Base-by-base conservation (phyloP, 2,113 vertebrate genomes). In the Sinocyclocheilus grahami region DNA sequence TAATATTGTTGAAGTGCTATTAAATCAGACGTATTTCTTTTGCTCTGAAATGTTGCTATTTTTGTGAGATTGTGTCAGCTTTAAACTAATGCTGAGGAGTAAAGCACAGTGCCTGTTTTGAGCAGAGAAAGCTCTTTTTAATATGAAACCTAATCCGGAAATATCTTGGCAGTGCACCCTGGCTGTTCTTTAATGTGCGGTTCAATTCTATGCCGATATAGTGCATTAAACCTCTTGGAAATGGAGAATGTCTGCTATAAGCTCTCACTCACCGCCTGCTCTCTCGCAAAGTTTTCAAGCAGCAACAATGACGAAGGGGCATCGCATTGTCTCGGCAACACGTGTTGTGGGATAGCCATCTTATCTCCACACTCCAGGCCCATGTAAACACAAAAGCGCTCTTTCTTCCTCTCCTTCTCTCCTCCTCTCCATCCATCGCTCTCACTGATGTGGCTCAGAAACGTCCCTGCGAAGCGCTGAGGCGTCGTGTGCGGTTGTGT, bases 311-410 rank as follows among this genome's bases (percentile, higher is more conserved):
- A 91, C 88, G 87, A 92, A 88, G 87, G 83, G 87, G 83, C 89
- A 89, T 91, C 91, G 86, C 85, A 91, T 90, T 91, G 87, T 91
- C 90, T 90, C 85, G 87, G 78, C 87, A 90, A 91, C 78, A 87
- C 85, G 81, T 90, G 90, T 91, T 86, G 86, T 22, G 53, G 89
- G 90, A 92, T 91, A 90, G 87, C 79, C 76, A 88, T 91, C 92
- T 92, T 93, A 92, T 93, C 91, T 87, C 84, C 72, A 79, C 89
- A 87, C 88, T 90, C 86, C 93, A 90, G 90, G 87, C 91, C 88
- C 88, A 86, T 90, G 91, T 92, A 91, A 89, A 89, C 91, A 91
- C 89, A 91, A 91, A 92, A 89, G 75, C 86, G 74, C 71, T 86
- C 81, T 90, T 87, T 84, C 81, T 78, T 24, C 20, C 77, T 86